Evolutionary conservation across 1,140 invertebrate species (phyloP).

Genomic region (Drosophila guanche): DNA sequence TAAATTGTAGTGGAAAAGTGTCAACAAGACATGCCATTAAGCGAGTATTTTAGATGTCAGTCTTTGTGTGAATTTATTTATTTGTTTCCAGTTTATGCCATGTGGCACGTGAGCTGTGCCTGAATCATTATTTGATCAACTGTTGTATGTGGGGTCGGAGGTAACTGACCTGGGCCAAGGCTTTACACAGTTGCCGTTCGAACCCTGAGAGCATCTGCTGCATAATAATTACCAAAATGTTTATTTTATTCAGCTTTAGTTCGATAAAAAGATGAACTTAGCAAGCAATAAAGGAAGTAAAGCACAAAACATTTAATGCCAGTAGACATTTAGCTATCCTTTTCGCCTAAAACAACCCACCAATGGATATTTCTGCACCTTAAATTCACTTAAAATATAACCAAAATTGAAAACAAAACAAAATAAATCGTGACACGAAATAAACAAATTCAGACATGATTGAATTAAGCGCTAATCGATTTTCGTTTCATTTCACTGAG

Average conservation of each 20-base stretch:
- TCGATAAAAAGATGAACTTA: background rate
- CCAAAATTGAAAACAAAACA: slow-evolving; percentile 2
- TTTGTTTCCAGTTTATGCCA: slow-evolving; percentile 49
- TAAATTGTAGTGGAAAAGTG: slow-evolving; percentile 27
- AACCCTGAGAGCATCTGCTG: slow-evolving; percentile 1
- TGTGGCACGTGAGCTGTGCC: slow-evolving; percentile 48
- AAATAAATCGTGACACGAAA: slow-evolving; percentile 9
- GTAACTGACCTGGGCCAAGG: slow-evolving; percentile 58
- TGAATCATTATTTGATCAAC: slow-evolving; percentile 13
- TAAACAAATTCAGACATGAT: slow-evolving; percentile 16
- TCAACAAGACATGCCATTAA: slow-evolving; percentile 44
- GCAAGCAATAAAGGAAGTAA: background rate
- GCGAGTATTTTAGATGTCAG: slow-evolving; percentile 24
- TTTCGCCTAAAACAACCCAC: no score
- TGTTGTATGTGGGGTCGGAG: slow-evolving; percentile 25
- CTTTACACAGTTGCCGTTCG: slow-evolving; percentile 13
- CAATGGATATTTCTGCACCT: background rate
- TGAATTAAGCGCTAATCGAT: slow-evolving; percentile 22
- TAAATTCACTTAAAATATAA: background rate
- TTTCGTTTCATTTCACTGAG: background rate
- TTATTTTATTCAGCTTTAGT: background rate
- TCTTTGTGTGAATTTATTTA: slow-evolving; percentile 37
- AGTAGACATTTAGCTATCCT: no score
- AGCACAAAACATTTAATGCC: background rate
- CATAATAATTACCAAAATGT: slow-evolving; percentile 13